A percentile compares a stretch with the other conserved stretches of the same genome.
Evolutionary conservation across 2,113 vertebrate genomes (phyloP).

Genomic region (Sitta europaea): DNA sequence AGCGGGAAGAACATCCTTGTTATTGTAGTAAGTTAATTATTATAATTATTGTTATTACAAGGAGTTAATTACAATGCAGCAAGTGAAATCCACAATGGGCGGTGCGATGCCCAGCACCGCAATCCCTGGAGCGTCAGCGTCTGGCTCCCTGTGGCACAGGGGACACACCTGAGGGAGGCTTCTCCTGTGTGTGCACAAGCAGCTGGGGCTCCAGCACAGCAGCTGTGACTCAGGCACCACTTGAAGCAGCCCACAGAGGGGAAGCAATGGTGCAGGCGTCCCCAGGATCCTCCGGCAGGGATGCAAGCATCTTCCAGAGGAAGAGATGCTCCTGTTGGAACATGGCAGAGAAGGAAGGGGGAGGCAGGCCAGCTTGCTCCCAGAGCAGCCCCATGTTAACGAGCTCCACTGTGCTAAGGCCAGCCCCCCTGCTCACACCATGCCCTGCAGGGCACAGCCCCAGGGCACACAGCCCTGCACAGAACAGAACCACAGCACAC

Average conservation of each 20-base stretch:
- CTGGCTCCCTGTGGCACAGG: neutral
- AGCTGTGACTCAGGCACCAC: neutral
- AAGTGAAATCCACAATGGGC: neutral
- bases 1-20: conserved; percentile 6
- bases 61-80: conserved; percentile 5
- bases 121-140: neutral
- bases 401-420: neutral
- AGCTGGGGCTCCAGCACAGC: neutral
- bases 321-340: neutral
- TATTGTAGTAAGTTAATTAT: conserved; percentile 50
- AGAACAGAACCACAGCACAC: no score
- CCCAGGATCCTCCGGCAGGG: neutral
- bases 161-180: neutral
- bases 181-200: neutral
- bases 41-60: conserved; percentile 54
- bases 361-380: neutral
- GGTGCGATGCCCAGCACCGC: neutral
- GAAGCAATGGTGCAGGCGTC: neutral
- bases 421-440: neutral
- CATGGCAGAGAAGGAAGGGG: neutral
- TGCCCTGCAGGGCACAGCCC: neutral
- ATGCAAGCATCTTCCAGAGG: neutral
- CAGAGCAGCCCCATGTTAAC: neutral
- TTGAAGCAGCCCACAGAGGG: neutral
- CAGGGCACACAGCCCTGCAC: no score